Conservation (phyloP, 1,140 invertebrate species). For the Lordiphosa collinella region DNA sequence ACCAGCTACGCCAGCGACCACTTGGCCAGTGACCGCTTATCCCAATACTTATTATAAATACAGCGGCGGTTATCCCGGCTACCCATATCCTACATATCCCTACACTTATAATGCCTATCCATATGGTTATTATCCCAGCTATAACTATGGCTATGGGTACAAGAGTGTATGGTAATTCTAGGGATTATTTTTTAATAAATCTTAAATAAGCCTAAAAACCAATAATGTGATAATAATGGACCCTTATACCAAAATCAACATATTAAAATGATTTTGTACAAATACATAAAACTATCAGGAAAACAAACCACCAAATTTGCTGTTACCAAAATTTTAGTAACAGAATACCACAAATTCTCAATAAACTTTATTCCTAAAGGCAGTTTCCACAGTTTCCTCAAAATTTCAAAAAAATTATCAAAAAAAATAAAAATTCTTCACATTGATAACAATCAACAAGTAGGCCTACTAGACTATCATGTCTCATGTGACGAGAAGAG, state of each 20-base stretch:
- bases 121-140: conserved; percentile 45
- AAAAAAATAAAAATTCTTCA: too few species aligned
- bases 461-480: too few species aligned
- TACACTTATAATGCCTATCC: conserved; percentile 37
- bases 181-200: background rate
- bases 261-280: too few species aligned
- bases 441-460: too few species aligned
- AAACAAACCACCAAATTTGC: too few species aligned
- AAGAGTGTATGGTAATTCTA: conserved; percentile 48
- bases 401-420: too few species aligned
- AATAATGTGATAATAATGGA: conserved; percentile 48
- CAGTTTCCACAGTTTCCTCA: too few species aligned
- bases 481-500: too few species aligned
- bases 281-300: too few species aligned
- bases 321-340: too few species aligned
- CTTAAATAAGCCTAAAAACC: background rate
- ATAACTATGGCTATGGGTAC: conserved; percentile 57
- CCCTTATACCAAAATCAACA: background rate
- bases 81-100: conserved; percentile 14
- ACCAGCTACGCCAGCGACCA: conserved; percentile 12
- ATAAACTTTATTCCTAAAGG: too few species aligned
- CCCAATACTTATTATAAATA: conserved; percentile 51
- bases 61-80: conserved; percentile 13
- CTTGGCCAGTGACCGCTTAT: conserved; percentile 40
- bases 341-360: too few species aligned